Base-by-base conservation (phyloP, 2,113 vertebrate genomes). In the Gymnobelideus leadbeateri region DNA sequence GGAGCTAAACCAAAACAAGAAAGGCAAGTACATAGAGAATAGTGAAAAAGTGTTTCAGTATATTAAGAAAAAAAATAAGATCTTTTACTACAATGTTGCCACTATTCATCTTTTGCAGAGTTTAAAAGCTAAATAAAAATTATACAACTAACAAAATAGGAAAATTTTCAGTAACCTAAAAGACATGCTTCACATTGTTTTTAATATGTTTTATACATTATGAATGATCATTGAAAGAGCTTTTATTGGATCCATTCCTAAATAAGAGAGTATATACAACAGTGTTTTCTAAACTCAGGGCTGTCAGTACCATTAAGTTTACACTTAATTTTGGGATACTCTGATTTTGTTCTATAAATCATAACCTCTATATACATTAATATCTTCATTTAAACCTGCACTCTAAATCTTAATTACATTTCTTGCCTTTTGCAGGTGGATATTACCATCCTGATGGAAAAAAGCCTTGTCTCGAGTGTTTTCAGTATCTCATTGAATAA, bases 351-450 rank as follows among this genome's bases (percentile, higher is more conserved):
- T 96, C 55, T 23, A 68, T 84, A 94, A 95, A 91, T 26, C 46
- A 19, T 96, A 43, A 92, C 53, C 31, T 95, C n/a, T 96, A 46
- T 96, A 68, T 68, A 84, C 84, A 26, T 54, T 94, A 50, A 94
- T 92, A 3, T 95, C 46, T 91, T 46, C 57, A 50, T 23, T 89
- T 95, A 93, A 95, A 19, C 95, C 93, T 89, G 94, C 53, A 93
- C 97, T 95, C 93, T 97, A 96, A 96, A 95, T 96, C 26, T 31
- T 55, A 68, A 84, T 91, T 94, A 25, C 92, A 37, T 95, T 93
- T 95, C 95, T 96, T 96, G 92, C 92, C 93, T 95, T 97, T 97
- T 97, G 26, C 95, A 98, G 96, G 94, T 96, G 94, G 94, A 97
- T 96, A 95, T 97, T 96, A 91, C 93, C 97, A 77, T 93, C 26